These are phyloP conservation scores for Cirrhinus molitorella DNA, from an alignment of 2,797 vertebrate species.

Conservation along the genomic window DNA sequence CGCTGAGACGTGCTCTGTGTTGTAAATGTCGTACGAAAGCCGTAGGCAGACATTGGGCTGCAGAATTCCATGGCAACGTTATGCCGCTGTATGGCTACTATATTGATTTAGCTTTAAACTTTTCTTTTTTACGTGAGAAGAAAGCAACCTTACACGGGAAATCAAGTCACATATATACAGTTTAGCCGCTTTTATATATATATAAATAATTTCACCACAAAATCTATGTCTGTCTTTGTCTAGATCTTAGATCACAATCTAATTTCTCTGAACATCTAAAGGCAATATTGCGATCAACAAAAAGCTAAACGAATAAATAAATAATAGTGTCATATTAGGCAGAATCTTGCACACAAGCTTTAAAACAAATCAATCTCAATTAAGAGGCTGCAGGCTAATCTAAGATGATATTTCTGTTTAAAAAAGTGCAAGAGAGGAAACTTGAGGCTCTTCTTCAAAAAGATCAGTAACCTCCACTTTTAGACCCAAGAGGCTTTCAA, in stretches of 20 bases:
- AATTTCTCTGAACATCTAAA: no score
- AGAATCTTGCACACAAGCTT: background rate
- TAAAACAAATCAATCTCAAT: background rate
- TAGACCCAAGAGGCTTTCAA: conserved; percentile 81
- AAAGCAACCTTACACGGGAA: background rate
- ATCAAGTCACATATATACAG: no score
- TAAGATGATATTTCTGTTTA: background rate
- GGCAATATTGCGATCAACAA: no score
- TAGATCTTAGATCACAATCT: no score
- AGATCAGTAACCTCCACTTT: conserved; percentile 82
- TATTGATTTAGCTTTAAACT: background rate
- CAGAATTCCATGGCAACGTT: background rate
- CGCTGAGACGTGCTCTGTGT: conserved; percentile 14
- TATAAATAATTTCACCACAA: background rate
- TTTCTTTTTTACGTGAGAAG: background rate
- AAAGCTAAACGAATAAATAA: background rate
- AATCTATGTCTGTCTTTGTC: background rate
- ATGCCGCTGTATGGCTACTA: background rate
- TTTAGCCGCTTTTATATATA: no score
- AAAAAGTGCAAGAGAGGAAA: conserved; percentile 49
- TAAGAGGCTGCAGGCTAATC: background rate
- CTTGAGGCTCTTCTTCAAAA: conserved; percentile 68
- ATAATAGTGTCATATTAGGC: background rate
- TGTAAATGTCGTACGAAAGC: background rate
- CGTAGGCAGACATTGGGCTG: no score